Percentiles rank a stretch among this genome's conserved stretches.
phyloP scores from a whole-genome alignment of 1,140 invertebrate genomes.

The Caenorhabditis briggsae region DNA sequence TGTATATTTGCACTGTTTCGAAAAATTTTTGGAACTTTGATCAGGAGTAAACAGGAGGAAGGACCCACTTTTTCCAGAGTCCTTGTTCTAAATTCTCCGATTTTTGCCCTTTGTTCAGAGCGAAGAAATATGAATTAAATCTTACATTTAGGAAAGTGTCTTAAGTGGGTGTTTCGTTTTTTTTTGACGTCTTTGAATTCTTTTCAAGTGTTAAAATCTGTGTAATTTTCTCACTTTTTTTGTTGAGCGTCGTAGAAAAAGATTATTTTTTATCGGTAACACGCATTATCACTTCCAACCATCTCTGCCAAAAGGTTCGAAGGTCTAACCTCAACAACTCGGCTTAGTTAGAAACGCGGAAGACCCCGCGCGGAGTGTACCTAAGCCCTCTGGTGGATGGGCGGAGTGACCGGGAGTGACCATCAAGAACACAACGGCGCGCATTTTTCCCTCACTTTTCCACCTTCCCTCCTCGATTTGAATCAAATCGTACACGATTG shows the following conservation, averaged over 20 bases:
- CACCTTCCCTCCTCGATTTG: conserved; percentile 2
- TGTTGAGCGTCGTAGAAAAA: not conserved
- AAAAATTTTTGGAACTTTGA: conserved; percentile 14
- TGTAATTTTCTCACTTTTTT: conserved; percentile 11
- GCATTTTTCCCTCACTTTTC: conserved; percentile 34
- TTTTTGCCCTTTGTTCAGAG: not conserved
- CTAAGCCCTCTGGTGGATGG: conserved; percentile 26
- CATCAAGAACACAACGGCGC: conserved; percentile 47
- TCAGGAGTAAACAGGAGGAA: not conserved
- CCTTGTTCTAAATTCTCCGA: conserved; percentile 20
- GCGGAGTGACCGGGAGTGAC: conserved; percentile 45
- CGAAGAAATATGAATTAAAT: not conserved
- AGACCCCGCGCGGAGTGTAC: not conserved
- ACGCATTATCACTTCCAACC: not conserved
- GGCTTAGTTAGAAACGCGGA: conserved; percentile 46
- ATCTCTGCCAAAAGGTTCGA: conserved; percentile 6
- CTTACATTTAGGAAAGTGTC: too few species aligned
- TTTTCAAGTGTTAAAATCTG: too few species aligned
- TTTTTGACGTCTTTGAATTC: not conserved
- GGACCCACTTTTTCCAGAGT: not conserved
- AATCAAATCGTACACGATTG: conserved; percentile 51
- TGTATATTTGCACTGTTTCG: not conserved
- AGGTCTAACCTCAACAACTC: conserved; percentile 9
- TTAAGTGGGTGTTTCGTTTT: conserved; percentile 27
- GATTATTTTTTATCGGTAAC: conserved; percentile 26